A percentile compares a stretch with the other conserved stretches of the same genome.
These are phyloP conservation scores for Boloria euphrosyne DNA, from an alignment of 2,888 invertebrate species.

Conservation along the genomic window DNA sequence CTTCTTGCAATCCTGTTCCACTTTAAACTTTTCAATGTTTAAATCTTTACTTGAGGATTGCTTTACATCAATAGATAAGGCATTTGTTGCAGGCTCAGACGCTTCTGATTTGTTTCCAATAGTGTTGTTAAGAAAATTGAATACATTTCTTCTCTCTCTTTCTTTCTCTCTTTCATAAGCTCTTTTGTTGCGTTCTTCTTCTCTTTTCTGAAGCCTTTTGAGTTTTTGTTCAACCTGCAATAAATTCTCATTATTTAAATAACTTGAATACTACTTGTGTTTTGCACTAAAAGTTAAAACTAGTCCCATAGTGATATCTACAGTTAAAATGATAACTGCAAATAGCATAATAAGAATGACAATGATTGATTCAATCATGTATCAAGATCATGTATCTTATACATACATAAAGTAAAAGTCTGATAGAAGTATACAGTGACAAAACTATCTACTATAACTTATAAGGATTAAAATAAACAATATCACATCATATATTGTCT, in stretches of 20 bases:
- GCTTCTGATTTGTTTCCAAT: constrained; percentile 68
- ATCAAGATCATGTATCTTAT: no score
- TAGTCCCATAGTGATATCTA: no score
- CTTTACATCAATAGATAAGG: constrained; percentile 61
- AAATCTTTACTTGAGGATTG: constrained; percentile 84
- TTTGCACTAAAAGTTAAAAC: no score
- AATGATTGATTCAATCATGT: no score
- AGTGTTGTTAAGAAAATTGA: constrained; percentile 88
- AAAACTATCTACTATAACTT: no score
- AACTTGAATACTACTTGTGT: no score
- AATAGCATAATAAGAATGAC: no score
- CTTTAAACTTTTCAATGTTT: constrained; percentile 88
- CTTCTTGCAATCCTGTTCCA: constrained; percentile 86
- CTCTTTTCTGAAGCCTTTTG: constrained; percentile 84
- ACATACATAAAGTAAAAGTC: no score
- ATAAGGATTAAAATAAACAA: no score
- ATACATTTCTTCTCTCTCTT: constrained; percentile 85
- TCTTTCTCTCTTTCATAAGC: constrained; percentile 85
- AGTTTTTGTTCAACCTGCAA: constrained; percentile 84
- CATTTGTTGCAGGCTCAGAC: constrained; percentile 38
- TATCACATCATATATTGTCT: no score
- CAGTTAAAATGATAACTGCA: no score
- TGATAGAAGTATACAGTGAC: no score
- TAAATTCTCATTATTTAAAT: constrained; percentile 2
- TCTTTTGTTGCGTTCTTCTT: constrained; percentile 84